Conservation (phyloP, 1,140 invertebrate species). For the Drosophila orosa region DNA sequence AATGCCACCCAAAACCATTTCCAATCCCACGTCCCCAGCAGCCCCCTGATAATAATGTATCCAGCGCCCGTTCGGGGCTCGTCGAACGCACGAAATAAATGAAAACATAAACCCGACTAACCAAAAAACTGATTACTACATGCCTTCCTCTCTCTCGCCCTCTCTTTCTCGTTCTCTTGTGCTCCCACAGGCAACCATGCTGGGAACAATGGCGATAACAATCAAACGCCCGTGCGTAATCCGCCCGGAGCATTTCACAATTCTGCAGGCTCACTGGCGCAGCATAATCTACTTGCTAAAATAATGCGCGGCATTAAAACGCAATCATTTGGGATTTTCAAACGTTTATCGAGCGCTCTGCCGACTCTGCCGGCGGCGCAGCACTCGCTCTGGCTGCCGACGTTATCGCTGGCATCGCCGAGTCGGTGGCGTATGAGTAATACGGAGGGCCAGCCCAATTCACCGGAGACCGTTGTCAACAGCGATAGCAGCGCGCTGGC, state of each 20-base stretch:
- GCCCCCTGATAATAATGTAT: slow-evolving; percentile 43
- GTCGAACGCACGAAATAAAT: slow-evolving; percentile 70
- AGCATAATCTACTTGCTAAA: slow-evolving; percentile 83
- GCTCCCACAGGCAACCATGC: slow-evolving; percentile 68
- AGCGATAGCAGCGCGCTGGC: slow-evolving; percentile 15
- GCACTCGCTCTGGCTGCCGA: slow-evolving; percentile 35
- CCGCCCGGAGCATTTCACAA: slow-evolving; percentile 84
- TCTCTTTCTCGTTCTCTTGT: slow-evolving; percentile 5
- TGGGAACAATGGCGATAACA: slow-evolving; percentile 81
- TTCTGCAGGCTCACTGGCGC: slow-evolving; percentile 82
- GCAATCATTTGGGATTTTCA: slow-evolving; percentile 84
- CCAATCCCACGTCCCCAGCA: slow-evolving; percentile 7
- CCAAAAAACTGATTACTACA: slow-evolving; percentile 78
- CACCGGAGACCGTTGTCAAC: slow-evolving; percentile 73
- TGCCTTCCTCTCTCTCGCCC: slow-evolving; percentile 3
- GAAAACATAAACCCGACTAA: slow-evolving; percentile 79
- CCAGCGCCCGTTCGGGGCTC: slow-evolving; percentile 57
- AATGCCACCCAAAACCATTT: slow-evolving; percentile 25
- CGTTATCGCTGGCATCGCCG: slow-evolving; percentile 34
- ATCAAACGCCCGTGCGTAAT: slow-evolving; percentile 84
- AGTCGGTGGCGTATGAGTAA: slow-evolving; percentile 78
- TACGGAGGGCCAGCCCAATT: slow-evolving; percentile 58
- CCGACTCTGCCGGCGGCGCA: slow-evolving; percentile 66
- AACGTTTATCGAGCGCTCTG: slow-evolving; percentile 83
- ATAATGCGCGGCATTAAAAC: slow-evolving; percentile 84